phyloP scores from a whole-genome alignment of 2,888 invertebrate species.

The Endomychus coccineus region DNA sequence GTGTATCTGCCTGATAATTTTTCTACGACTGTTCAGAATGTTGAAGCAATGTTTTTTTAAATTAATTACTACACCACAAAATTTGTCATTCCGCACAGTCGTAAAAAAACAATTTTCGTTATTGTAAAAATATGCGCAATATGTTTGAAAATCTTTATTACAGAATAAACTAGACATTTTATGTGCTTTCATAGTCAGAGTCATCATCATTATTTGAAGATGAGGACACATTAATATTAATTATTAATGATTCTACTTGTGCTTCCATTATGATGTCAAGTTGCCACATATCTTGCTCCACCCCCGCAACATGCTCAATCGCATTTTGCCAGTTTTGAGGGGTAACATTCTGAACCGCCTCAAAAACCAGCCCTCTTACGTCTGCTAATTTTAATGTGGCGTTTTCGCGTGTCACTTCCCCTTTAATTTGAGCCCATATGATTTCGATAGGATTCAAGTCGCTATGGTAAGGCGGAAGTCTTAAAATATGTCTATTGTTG shows the following conservation, averaged over 20 bases:
- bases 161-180: too few species aligned
- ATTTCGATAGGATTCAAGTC: constrained; percentile 33
- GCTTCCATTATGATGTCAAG: constrained; percentile 20
- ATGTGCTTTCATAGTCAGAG: too few species aligned
- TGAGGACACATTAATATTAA: constrained; percentile 4
- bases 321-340: constrained; percentile 17
- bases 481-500: constrained; percentile 29
- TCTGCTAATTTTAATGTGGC: constrained; percentile 21
- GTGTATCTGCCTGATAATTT: too few species aligned
- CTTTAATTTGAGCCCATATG: constrained; percentile 25
- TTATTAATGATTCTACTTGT: constrained; percentile 13
- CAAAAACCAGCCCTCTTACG: constrained; percentile 9
- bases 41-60: too few species aligned
- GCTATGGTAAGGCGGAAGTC: constrained; percentile 33
- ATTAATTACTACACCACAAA: too few species aligned
- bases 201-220: too few species aligned
- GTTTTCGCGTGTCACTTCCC: constrained; percentile 18
- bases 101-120: too few species aligned
- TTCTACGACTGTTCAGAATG: too few species aligned
- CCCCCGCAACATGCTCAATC: constrained; percentile 15
- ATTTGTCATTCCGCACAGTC: too few species aligned
- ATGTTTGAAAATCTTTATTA: too few species aligned
- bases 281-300: constrained; percentile 20
- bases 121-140: too few species aligned
- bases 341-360: constrained; percentile 13